Percentiles rank a stretch among this genome's conserved stretches.
Evolutionary conservation across 2,888 invertebrate species (phyloP).

Genomic region (Drosophila limbata): DNA sequence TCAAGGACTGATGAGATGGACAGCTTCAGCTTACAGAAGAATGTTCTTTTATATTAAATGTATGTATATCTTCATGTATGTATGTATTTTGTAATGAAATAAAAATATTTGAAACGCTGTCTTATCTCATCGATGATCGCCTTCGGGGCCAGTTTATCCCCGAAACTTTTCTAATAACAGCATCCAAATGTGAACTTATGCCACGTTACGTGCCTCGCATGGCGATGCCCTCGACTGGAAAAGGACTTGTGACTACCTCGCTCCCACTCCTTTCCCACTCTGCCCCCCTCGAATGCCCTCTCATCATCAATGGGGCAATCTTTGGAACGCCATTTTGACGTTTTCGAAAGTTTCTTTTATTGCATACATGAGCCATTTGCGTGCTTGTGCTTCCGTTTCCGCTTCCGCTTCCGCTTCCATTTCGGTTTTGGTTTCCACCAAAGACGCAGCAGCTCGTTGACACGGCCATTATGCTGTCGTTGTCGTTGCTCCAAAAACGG

Average conservation of each 20-base stretch:
- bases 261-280: background rate
- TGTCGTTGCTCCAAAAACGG: conserved; percentile 67
- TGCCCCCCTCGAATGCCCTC: conserved; percentile 20
- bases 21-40: background rate
- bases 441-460: conserved; percentile 75
- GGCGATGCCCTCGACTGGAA: conserved; percentile 44
- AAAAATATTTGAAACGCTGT: conserved; percentile 58
- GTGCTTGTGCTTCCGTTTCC: conserved; percentile 71
- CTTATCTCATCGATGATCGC: conserved; percentile 75
- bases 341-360: conserved; percentile 83
- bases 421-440: conserved; percentile 58
- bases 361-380: conserved; percentile 82
- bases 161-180: conserved; percentile 81
- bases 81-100: conserved; percentile 36
- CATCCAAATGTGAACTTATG: conserved; percentile 78
- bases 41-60: background rate
- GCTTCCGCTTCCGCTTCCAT: conserved; percentile 31
- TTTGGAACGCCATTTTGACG: conserved; percentile 78
- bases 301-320: conserved; percentile 74
- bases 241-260: background rate
- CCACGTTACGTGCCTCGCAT: conserved; percentile 77
- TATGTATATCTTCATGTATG: background rate
- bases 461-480: conserved; percentile 75
- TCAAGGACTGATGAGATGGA: no score
- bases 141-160: conserved; percentile 69